Conservation (phyloP, 2,888 invertebrate genomes). For the Cremastobaeus sp. region DNA sequence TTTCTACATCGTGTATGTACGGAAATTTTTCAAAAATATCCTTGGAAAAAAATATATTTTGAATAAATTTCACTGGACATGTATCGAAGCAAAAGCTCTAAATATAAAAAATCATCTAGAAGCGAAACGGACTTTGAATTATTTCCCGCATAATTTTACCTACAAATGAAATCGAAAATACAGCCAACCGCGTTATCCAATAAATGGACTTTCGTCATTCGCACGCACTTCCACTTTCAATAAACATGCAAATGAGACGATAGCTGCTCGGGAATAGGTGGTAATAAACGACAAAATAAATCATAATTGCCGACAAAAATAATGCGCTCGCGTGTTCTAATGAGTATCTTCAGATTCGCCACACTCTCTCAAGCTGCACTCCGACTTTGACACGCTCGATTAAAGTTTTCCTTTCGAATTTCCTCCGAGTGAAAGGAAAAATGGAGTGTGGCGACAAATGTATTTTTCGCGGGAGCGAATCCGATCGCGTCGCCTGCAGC, state of each 20-base stretch:
- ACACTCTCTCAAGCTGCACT: slow-evolving; percentile 31
- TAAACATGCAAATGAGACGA: slow-evolving; percentile 26
- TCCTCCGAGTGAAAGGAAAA: slow-evolving; percentile 29
- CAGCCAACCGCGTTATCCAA: too few species aligned
- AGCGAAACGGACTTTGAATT: too few species aligned
- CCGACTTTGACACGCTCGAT: slow-evolving; percentile 27
- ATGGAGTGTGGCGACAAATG: slow-evolving; percentile 20
- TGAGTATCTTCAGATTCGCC: slow-evolving; percentile 35
- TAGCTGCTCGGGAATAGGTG: slow-evolving; percentile 21
- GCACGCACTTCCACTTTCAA: slow-evolving; percentile 19
- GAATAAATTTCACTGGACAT: too few species aligned
- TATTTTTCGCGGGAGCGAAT: slow-evolving; percentile 14
- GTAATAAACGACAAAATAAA: slow-evolving; percentile 24
- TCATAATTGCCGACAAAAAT: slow-evolving; percentile 27
- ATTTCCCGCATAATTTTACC: too few species aligned
- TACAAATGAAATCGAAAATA: too few species aligned
- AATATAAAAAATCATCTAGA: too few species aligned
- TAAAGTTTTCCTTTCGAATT: slow-evolving; percentile 38
- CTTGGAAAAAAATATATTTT: too few species aligned
- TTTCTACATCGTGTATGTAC: too few species aligned
- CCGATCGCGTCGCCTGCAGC: neutral
- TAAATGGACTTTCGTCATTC: slow-evolving; percentile 22
- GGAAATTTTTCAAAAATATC: too few species aligned
- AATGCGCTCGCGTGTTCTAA: slow-evolving; percentile 5
- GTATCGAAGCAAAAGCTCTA: too few species aligned